A percentile compares a stretch with the other conserved stretches of the same genome.
Evolutionary conservation across 2,888 invertebrate species (phyloP).

Genomic region (Quadroppia sp.): DNA sequence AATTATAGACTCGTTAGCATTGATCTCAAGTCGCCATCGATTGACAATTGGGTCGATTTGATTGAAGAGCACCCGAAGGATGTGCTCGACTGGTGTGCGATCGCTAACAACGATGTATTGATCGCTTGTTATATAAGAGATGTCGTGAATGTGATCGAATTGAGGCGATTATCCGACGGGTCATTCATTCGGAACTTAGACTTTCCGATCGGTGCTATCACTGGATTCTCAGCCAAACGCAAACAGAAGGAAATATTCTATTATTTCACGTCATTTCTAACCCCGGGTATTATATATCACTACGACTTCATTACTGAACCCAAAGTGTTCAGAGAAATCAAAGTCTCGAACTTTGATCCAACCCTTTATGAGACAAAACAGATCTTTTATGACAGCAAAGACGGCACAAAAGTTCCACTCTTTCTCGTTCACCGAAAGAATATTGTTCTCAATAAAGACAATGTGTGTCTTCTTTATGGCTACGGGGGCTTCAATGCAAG

Average conservation of each 20-base stretch:
- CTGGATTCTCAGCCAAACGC: conserved; percentile 76
- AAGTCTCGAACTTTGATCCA: conserved; percentile 74
- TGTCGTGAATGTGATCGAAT: conserved; percentile 57
- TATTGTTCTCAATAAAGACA: conserved; percentile 63
- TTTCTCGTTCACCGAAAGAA: conserved; percentile 66
- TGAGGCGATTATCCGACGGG: conserved; percentile 37
- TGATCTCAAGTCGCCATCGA: conserved; percentile 51
- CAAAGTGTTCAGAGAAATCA: conserved; percentile 70
- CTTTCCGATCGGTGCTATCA: conserved; percentile 68
- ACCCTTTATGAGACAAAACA: conserved; percentile 76
- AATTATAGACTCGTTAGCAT: conserved; percentile 83
- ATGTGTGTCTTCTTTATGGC: conserved; percentile 84
- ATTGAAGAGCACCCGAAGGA: conserved; percentile 77
- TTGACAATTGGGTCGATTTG: conserved; percentile 73
- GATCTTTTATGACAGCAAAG: conserved; percentile 86
- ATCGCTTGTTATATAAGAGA: conserved; percentile 84
- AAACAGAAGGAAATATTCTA: conserved; percentile 85
- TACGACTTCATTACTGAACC: conserved; percentile 71
- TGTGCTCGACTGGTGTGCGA: conserved; percentile 82
- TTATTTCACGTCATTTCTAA: conserved; percentile 87
- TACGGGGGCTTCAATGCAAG: conserved; percentile 97
- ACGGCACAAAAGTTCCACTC: conserved; percentile 92
- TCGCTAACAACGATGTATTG: conserved; percentile 74
- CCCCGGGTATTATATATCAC: conserved; percentile 79
- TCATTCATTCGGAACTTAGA: conserved; percentile 35